Percentiles rank a stretch among this genome's conserved stretches.
phyloP scores from a whole-genome alignment of 2,113 vertebrate species.

The Crotalus horridus region DNA sequence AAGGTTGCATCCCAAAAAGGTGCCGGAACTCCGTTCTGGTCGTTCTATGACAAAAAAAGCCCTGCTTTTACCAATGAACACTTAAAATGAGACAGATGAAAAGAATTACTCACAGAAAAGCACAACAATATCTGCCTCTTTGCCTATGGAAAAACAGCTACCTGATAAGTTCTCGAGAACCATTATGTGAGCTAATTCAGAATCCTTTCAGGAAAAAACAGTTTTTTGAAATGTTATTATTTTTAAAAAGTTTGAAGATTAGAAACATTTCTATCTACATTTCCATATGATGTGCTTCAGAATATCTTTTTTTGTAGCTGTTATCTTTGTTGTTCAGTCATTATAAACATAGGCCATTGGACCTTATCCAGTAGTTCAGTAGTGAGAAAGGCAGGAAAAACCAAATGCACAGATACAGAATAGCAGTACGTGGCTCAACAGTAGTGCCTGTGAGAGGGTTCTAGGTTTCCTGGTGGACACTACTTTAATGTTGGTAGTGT shows the following conservation, averaged over 20 bases:
- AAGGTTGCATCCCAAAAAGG: too few species aligned
- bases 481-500: too few species aligned
- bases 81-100: not conserved
- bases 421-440: too few species aligned
- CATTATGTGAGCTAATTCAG: not conserved
- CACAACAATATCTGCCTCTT: not conserved
- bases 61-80: not conserved
- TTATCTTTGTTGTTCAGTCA: not conserved
- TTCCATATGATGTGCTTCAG: not conserved
- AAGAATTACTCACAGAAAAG: not conserved
- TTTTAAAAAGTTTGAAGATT: not conserved
- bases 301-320: not conserved
- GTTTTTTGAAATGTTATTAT: not conserved
- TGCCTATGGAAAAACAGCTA: not conserved
- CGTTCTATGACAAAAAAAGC: too few species aligned
- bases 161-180: not conserved
- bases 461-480: too few species aligned
- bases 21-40: too few species aligned
- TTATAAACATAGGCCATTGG: not conserved
- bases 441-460: too few species aligned
- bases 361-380: too few species aligned
- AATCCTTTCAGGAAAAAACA: not conserved
- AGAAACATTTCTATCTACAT: not conserved
- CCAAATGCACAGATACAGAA: too few species aligned
- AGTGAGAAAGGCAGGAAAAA: too few species aligned